A percentile compares a stretch with the other conserved stretches of the same genome.
Evolutionary conservation across 2,888 invertebrate species (phyloP).

Genomic region (Leptopterna dolabrata): DNA sequence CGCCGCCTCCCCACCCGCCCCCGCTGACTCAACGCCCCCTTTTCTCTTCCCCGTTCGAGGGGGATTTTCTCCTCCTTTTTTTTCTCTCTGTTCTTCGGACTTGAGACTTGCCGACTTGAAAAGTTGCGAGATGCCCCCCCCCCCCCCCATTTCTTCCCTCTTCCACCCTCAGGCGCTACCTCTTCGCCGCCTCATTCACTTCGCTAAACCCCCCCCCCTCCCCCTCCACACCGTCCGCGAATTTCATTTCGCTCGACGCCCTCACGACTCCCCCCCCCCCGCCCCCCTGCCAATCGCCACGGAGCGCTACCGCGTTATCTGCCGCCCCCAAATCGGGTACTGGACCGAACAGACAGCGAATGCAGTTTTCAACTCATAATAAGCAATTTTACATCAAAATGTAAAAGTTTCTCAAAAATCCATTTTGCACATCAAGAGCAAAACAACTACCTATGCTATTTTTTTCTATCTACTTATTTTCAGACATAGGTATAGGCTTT

Average conservation of each 20-base stretch:
- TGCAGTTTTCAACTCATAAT: too few species aligned
- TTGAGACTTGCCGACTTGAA: background rate
- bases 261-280: background rate
- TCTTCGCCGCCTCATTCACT: background rate
- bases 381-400: too few species aligned
- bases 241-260: background rate
- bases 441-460: too few species aligned
- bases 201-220: background rate
- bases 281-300: background rate
- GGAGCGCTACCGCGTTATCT: background rate
- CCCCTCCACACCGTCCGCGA: background rate
- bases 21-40: conserved; percentile 14
- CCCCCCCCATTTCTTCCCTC: background rate
- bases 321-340: background rate
- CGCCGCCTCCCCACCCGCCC: background rate
- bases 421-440: too few species aligned
- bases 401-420: too few species aligned
- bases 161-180: background rate
- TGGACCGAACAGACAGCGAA: too few species aligned
- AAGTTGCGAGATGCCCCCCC: background rate
- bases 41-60: background rate
- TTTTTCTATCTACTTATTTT: too few species aligned
- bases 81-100: background rate
- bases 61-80: background rate
- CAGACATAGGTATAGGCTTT: too few species aligned